Evolutionary conservation across 2,888 invertebrate genomes (phyloP), one percentile per base, ranked within the genome.

Genomic region (Pachycephus smyrnensis): DNA sequence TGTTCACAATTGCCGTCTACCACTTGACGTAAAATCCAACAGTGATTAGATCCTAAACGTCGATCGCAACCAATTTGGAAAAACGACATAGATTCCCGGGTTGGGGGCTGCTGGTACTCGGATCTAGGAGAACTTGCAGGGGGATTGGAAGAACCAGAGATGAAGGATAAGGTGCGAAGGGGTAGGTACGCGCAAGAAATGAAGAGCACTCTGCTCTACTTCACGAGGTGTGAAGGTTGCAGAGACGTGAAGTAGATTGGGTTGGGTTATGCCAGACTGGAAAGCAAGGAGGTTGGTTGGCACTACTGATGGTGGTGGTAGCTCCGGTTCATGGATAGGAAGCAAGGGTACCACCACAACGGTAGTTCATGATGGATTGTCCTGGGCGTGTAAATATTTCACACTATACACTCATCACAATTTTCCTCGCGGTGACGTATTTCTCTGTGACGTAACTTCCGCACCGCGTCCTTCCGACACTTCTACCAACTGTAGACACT

Each of bases 321-420:
- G 30, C 36, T 33, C 68, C 73, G 35, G 69, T 74, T 69, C 31
- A 36, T 55, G 68, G 73, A 36, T 68, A 68, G 75, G 32, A 23
- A 12, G 68, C 32, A 33, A 71, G 33, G 12, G 31, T 9, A 31
- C 71, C 55, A 55, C 23, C 6, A 55, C 55, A 55, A 55, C 0
- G 55, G 15, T 55, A 23, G 55, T 55, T 55, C 23, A n/a, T 88
- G 88, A 88, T 87, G 89, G 87, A 88, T 88, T 88, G 89, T 88
- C 88, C 85, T 85, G 81, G 77, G 82, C 87, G 87, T 87, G 88
- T 89, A 89, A 89, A 89, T 89, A 88, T 89, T 87, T 89, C 86
- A 88, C 87, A 86, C 89, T 85, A 87, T 86, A 71, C 71, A 89
- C 88, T 88, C 89, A 87, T 89, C 88, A 87, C 87, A 85, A 88